A percentile compares a stretch with the other conserved stretches of the same genome.
Evolutionary conservation across 2,113 vertebrate genomes (phyloP).

Genomic region (Pseudorasbora parva): DNA sequence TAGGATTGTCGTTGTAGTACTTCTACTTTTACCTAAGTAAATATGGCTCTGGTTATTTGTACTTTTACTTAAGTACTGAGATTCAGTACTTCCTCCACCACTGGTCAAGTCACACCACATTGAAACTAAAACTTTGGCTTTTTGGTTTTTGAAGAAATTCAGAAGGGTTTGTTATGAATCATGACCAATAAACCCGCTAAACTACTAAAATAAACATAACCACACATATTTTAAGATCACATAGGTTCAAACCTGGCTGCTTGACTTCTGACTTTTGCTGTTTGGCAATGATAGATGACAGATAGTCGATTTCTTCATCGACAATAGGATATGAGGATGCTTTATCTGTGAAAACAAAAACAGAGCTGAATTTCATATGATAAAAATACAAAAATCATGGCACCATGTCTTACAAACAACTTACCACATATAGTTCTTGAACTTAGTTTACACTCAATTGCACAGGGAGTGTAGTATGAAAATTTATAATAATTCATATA

Average conservation of each 20-base stretch:
- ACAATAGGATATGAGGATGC: constrained; percentile 62
- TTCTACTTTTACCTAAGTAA: no score
- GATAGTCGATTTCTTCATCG: constrained; percentile 86
- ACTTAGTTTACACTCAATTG: neutral
- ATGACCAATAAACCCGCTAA: no score
- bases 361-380: neutral
- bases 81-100: no score
- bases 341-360: constrained; percentile 53
- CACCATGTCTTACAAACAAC: neutral
- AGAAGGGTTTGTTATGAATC: neutral
- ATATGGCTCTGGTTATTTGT: no score
- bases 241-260: constrained; percentile 50
- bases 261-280: constrained; percentile 60
- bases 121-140: neutral
- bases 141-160: no score
- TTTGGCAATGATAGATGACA: constrained; percentile 80
- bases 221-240: neutral
- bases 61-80: no score
- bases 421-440: neutral
- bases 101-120: no score
- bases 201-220: no score
- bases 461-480: neutral
- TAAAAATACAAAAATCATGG: neutral
- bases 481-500: neutral
- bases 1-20: no score